Evolutionary conservation across 2,113 vertebrate genomes (phyloP).

Genomic region (Gasterosteus nipponicus): DNA sequence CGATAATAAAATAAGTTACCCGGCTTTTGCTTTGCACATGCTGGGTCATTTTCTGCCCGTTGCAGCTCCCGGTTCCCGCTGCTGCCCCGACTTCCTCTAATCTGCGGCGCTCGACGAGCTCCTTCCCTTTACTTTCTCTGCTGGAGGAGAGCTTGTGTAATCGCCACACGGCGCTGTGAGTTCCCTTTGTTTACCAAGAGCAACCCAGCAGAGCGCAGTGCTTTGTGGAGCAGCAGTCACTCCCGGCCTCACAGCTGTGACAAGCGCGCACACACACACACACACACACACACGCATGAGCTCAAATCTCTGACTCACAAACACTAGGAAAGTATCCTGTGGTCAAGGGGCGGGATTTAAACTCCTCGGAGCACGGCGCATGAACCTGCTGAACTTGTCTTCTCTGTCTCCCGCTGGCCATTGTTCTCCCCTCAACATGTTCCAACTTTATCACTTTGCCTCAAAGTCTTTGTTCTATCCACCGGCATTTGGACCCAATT

Average conservation of each 20-base stretch:
- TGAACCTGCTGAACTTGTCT: conserved; percentile 83
- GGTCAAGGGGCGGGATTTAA: conserved; percentile 82
- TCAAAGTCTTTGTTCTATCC: conserved; percentile 50
- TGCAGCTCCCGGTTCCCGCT: conserved; percentile 19
- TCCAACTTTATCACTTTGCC: conserved; percentile 63
- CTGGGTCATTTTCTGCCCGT: conserved; percentile 30
- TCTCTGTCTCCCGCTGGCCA: conserved; percentile 66
- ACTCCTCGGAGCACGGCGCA: conserved; percentile 69
- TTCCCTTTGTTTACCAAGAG: conserved; percentile 81
- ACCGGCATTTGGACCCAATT: conserved; percentile 72
- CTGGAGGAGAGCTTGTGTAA: conserved; percentile 72
- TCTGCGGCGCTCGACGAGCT: conserved; percentile 30
- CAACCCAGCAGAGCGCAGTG: conserved; percentile 74
- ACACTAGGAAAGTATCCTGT: conserved; percentile 78
- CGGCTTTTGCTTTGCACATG: conserved; percentile 8
- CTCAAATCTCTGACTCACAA: conserved; percentile 81
- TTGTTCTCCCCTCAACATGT: conserved; percentile 61
- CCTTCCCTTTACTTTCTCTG: conserved; percentile 62
- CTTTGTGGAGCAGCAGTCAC: conserved; percentile 80
- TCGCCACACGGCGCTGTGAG: conserved; percentile 63
- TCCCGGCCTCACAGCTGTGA: conserved; percentile 81
- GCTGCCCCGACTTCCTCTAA: conserved; percentile 38
- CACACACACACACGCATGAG: conserved; percentile 40
- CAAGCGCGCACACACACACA: conserved; percentile 53
- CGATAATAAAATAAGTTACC: conserved; percentile 30